Base-by-base conservation (phyloP, 2,888 invertebrate species). In the Cephalotes varians region DNA sequence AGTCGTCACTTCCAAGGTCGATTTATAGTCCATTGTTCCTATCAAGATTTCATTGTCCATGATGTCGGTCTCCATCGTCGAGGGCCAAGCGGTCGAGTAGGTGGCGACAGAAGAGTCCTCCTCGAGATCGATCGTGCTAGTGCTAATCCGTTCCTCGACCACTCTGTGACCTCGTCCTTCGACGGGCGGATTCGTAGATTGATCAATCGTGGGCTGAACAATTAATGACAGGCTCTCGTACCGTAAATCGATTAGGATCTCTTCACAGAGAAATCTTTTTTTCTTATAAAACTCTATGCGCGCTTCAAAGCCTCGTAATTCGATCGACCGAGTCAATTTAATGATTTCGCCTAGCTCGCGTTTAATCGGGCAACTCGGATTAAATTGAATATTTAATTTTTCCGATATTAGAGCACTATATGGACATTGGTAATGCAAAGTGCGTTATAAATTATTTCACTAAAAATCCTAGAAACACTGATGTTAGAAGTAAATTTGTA, bases 31-130 rank as follows among this genome's bases (percentile, higher is more conserved):
- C 80, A 91, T 90, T 65, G 91, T 91, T 82, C 93, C 93, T 58
- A 91, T 89, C 40, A 92, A 91, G 74, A 94, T 94, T 87, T 94
- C 94, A 86, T 94, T 94, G 89, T 93, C 89, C 92, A 93, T 93
- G 76, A 91, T 92, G 84, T 94, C 93, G 62, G 92, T 92, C 79
- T 93, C 92, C 58, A 91, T 86, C 44, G 86, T 89, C 65, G 90
- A 85, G 21, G 86, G 82, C 82, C 84, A 85, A 25, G 88, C 84
- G 44, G 87, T 88, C 64, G 88, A 81, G 51, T 91, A 91, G 73
- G 86, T 88, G 72, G 86, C 87, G 69, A 82, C 69, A 31, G 86
- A 88, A 58, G 86, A 85, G 49, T 87, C 86, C 54, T 86, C 82
- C 62, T 84, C 67, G 56, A 81, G 37, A 69, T 74, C 79, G 81